These are phyloP conservation scores for Girardinus metallicus DNA, from an alignment of 2,797 vertebrate genomes.

Conservation along the genomic window DNA sequence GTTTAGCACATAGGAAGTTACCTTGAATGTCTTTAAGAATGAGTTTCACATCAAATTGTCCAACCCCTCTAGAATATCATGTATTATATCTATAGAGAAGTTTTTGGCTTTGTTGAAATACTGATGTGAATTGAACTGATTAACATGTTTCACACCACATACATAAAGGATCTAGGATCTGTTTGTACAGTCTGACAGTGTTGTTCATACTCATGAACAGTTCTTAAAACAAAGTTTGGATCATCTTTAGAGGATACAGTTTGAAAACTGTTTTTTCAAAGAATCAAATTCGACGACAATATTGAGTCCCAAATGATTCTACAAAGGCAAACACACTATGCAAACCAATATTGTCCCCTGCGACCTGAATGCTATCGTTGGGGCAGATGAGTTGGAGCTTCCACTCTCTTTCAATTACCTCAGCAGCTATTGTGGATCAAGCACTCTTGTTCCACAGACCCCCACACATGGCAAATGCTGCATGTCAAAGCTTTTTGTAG, in stretches of 20 bases:
- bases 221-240: too few relatives aligned
- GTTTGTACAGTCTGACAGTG: conserved; percentile 41
- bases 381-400: neutral
- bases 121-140: conserved; percentile 34
- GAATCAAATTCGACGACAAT: too few relatives aligned
- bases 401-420: neutral
- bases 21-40: conserved; percentile 18
- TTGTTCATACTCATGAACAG: neutral
- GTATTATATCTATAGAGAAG: conserved; percentile 19
- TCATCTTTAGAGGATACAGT: too few relatives aligned
- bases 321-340: too few relatives aligned
- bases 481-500: too few relatives aligned
- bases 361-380: neutral
- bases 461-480: too few relatives aligned
- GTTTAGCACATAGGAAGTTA: conserved; percentile 1
- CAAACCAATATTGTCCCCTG: too few relatives aligned
- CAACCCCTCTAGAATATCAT: conserved; percentile 42
- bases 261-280: too few relatives aligned
- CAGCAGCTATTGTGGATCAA: neutral
- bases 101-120: conserved; percentile 25
- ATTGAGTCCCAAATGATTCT: too few relatives aligned
- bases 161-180: conserved; percentile 31
- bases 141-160: conserved; percentile 32
- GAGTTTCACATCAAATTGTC: conserved; percentile 26
- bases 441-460: too few relatives aligned